Evolutionary conservation across 1,140 invertebrate genomes (phyloP).

Genomic region (Drosophila bocki): DNA sequence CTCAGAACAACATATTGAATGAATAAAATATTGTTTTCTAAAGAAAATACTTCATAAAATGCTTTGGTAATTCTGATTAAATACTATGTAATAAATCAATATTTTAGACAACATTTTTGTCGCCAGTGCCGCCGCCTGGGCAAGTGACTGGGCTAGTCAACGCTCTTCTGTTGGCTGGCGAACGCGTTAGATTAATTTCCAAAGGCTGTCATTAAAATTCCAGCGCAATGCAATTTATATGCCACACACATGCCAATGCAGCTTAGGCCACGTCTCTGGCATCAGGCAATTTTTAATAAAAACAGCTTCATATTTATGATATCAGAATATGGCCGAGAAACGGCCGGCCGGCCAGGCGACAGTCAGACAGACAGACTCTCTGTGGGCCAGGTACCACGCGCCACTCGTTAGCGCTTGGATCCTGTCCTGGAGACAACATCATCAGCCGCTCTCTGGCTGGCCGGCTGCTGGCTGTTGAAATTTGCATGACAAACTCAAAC

Average conservation of each 20-base stretch:
- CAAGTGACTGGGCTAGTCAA: constrained; percentile 46
- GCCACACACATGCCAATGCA: constrained; percentile 76
- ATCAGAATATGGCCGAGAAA: constrained; percentile 66
- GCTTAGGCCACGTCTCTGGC: constrained; percentile 49
- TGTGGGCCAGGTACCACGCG: constrained; percentile 63
- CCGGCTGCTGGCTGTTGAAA: constrained; percentile 60
- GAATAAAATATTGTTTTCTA: neutral
- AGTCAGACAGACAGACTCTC: constrained; percentile 1
- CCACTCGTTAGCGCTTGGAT: constrained; percentile 64
- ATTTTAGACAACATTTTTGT: constrained; percentile 17
- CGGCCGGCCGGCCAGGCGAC: constrained; percentile 6
- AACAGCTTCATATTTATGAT: constrained; percentile 82
- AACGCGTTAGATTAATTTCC: constrained; percentile 82
- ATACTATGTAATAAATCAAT: constrained; percentile 3
- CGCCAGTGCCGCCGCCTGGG: constrained; percentile 14
- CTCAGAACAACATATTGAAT: neutral
- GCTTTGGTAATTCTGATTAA: neutral
- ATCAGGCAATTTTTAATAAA: constrained; percentile 79
- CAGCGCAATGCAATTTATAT: constrained; percentile 80
- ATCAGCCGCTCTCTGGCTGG: constrained; percentile 24
- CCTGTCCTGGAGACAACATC: constrained; percentile 52
- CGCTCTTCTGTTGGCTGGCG: constrained; percentile 49
- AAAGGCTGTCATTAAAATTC: constrained; percentile 84
- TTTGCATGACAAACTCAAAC: constrained; percentile 83
- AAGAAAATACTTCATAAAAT: neutral